Percentiles rank a stretch among this genome's conserved stretches.
phyloP scores from a whole-genome alignment of 1,140 invertebrate genomes.

The Cyclina sinensis region DNA sequence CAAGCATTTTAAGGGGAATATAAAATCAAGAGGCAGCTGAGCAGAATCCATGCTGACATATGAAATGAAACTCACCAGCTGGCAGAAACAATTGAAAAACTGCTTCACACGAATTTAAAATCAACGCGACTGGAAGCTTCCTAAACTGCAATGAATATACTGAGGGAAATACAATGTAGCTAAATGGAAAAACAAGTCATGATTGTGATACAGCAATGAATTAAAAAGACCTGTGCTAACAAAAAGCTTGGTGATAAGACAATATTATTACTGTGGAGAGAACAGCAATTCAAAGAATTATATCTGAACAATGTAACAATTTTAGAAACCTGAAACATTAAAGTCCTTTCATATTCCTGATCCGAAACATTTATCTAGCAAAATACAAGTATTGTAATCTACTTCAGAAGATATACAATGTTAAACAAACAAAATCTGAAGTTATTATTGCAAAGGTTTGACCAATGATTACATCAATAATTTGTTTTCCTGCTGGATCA shows the following conservation, averaged over 20 bases:
- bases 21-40: conserved; percentile 32
- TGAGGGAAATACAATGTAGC: conserved; percentile 16
- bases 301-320: no score
- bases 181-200: conserved; percentile 27
- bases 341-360: no score
- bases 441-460: no score
- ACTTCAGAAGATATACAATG: no score
- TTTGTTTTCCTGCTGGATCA: no score
- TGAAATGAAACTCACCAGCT: conserved; percentile 54
- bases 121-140: conserved; percentile 42
- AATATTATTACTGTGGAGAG: background rate
- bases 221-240: conserved; percentile 15
- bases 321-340: no score
- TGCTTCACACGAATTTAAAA: conserved; percentile 47
- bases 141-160: conserved; percentile 31
- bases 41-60: conserved; percentile 50
- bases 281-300: no score
- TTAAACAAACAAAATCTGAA: no score
- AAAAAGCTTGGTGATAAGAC: conserved; percentile 30
- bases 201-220: conserved; percentile 4
- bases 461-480: no score
- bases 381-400: no score
- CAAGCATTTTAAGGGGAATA: background rate
- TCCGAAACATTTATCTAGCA: no score
- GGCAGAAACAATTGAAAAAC: conserved; percentile 39